Base-by-base conservation (phyloP, 2,797 vertebrate genomes). In the Salmo trutta region DNA sequence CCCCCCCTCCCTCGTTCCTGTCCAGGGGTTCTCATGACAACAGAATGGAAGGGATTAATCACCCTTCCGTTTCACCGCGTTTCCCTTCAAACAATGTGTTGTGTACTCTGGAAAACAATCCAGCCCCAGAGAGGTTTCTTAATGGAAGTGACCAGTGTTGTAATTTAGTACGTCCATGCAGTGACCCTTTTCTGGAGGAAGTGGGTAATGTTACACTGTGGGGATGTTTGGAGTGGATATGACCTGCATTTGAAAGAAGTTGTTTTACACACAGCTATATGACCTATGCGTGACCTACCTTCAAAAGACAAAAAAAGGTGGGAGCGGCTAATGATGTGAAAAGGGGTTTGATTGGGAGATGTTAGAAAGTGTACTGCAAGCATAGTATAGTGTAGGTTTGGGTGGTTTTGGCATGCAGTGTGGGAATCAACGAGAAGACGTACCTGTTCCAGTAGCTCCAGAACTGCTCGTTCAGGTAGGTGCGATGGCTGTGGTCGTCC, bases 391-490 rank as follows among this genome's bases (percentile, higher is more conserved):
- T 21, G 56, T n/a, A 47, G 10, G 56, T 56, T 10, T n/a, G 56
- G 56, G 2, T n/a, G n/a, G 6, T 7, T 59, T 6, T 59, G 56
- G n/a, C 8, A 59, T 10, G 56, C 56, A 64, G 21, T 24, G 24
- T 24, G 7, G 59, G 27, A 64, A 3, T 4, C 21, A 12, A 24
- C 10, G 17, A 64, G n/a, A 64, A 24, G 80, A 87, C 85, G 83
- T 92, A 98, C 98, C 98, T 97, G 94, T 99, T 99, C 96, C 98
- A 99, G 92, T 99, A 99, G 92, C 98, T 99, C 98, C 98, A 99
- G 91, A 99, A 99, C 87, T 99, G 98, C 86, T 99, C 98, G 51
- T 97, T 96, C 84, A 99, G 95, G 88, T 99, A 98, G 21, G 95
- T 94, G 71, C 94, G 95, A 89, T 99, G 98, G 87, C 98, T 99